Base-by-base conservation (phyloP, 1,140 invertebrate species). In the Bombus waltoni region DNA sequence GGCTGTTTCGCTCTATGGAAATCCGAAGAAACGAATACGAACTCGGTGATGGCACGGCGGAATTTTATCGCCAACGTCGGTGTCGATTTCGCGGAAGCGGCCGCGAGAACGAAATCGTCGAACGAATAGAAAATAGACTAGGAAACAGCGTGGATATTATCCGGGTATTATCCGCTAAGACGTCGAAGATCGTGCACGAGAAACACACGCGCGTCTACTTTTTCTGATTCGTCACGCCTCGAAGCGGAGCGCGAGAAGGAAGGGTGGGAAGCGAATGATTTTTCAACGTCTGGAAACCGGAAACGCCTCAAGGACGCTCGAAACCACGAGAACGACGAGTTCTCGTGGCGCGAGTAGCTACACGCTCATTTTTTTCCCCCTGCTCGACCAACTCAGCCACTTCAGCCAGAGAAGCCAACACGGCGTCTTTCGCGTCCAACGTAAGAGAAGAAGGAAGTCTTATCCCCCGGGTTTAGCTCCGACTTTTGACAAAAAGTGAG, bases 401-500 rank as follows among this genome's bases (percentile, higher is more conserved):
- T 15, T 38, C 44, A 44, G 62, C n/a, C n/a, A 10, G 13, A 62
- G 44, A 44, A 75, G 44, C 22, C 73, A 25, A 53, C n/a, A 10
- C 35, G 53, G 53, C 53, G 85, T 71, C 40, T 76, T 72, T 62
- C 68, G 40, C 65, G 62, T 32, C 44, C 47, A 22, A 66, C 70
- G 35, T 1, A 15, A 11, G n/a, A 76, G n/a, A 87, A 88, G 71
- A 79, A 88, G 88, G 53, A 83, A 65, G 83, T 90, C 76, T 85
- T 85, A 47, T 74, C 57, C 71, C 70, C 66, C 62, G 42, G 42
- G 11, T 28, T 62, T 62, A 62, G 28, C 68, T 66, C 53, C 38
- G 86, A 86, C 83, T 90, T 90, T 90, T 90, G 87, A 85, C 78
- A 91, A 92, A 89, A 89, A 89, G 80, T 83, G 80, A 86, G 89